Conservation (phyloP, 2,797 vertebrate species). For the Pogonophryne albipinna region DNA sequence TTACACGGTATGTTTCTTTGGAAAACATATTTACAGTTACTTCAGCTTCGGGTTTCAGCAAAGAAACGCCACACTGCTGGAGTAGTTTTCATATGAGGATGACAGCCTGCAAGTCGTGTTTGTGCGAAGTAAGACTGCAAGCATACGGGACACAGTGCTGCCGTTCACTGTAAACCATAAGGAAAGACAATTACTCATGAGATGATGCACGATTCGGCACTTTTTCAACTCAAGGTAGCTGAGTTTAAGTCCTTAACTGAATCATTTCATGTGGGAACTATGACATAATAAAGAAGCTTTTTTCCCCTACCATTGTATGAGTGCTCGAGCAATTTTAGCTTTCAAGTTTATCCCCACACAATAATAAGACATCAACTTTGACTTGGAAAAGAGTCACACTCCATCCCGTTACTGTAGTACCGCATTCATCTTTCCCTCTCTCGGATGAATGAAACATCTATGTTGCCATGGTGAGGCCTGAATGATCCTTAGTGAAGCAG, state of each 20-base stretch:
- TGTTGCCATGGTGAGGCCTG: constrained; percentile 49
- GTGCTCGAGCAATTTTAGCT: constrained; percentile 30
- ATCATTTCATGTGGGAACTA: constrained; percentile 4
- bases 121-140: constrained; percentile 27
- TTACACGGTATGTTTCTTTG: constrained; percentile 60
- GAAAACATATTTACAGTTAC: constrained; percentile 65
- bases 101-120: background rate
- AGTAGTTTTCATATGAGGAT: constrained; percentile 22
- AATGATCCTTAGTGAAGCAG: constrained; percentile 26
- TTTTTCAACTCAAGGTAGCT: background rate
- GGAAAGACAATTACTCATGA: background rate
- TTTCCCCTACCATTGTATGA: background rate
- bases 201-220: background rate
- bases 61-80: background rate
- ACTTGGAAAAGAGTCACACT: constrained; percentile 22
- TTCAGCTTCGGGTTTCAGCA: constrained; percentile 29
- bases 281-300: background rate
- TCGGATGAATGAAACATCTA: constrained; percentile 19
- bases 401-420: constrained; percentile 47
- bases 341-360: constrained; percentile 66
- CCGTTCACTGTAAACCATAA: background rate
- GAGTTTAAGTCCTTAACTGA: background rate
- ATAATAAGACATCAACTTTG: constrained; percentile 42
- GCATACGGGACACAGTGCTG: constrained; percentile 7
- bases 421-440: constrained; percentile 17